Evolutionary conservation across 2,888 invertebrate species (phyloP), one percentile per base, ranked within the genome.

Genomic region (Stratiomys singularior): DNA sequence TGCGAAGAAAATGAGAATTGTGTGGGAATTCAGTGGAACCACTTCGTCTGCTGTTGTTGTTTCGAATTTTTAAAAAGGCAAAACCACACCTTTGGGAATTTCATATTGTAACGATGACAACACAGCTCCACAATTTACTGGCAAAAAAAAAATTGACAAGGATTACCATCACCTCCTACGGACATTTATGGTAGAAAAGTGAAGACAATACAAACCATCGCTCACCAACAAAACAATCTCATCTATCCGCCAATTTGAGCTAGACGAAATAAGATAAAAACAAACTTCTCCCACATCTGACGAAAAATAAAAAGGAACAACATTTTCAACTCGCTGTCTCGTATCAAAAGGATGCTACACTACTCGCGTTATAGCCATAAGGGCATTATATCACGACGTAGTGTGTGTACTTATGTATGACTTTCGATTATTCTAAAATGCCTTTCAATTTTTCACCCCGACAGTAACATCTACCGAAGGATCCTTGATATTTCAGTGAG

Each of bases 51-150:
- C 15, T 52, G 52, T 52, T 52, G 52, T 52, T 52, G 52, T 52
- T 52, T 52, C 4, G 52, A 52, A 52, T 52, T 52, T 52, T 52
- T n/a, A 9, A 52, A 18, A 4, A 52, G 15, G 15, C 7, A 52
- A 9, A 52, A 52, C 15, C 52, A 13, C 52, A 52, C 52, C 52
- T 52, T 52, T 52, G 52, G 52, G 52, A 52, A 52, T 52, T n/a
- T 9, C 15, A 3, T 52, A 4, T 52, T 52, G 52, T 52, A 18
- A 52, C 18, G 4, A 52, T 52, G 18, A 9, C 18, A 52, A 52
- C 15, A 18, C 18, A 52, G 52, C 4, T 13, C n/a, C 18, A 18
- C 18, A 13, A 18, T 15, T 13, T 15, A 4, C 15, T 52, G 15
- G 4, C 4, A 52, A 13, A 52, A 52, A 52, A n/a, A n/a, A n/a